Conservation (phyloP, 2,797 vertebrate genomes). For the Tenualosa ilisha region DNA sequence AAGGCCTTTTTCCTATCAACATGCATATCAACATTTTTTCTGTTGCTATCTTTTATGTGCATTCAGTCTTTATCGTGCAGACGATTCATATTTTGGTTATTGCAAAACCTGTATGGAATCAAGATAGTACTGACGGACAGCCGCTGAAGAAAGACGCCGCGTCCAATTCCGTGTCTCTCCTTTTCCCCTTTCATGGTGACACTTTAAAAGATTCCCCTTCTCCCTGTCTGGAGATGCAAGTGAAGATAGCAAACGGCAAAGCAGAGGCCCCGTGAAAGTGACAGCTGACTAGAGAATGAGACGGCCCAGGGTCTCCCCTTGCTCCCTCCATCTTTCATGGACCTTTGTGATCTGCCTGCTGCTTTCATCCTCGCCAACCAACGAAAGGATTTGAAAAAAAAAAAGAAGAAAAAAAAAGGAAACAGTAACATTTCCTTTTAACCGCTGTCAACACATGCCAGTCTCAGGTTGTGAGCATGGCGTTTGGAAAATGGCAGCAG, state of each 20-base stretch:
- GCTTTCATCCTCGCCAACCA: not conserved
- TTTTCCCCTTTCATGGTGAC: not conserved
- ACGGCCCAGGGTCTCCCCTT: not conserved
- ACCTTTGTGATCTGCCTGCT: not conserved
- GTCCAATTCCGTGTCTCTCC: not conserved
- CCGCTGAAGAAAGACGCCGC: not conserved
- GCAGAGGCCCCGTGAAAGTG: not conserved
- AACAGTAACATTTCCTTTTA: not conserved
- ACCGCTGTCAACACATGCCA: conserved; percentile 10
- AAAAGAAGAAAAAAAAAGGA: not conserved
- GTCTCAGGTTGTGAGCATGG: not conserved
- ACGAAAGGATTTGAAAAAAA: not conserved
- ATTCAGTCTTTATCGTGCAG: not conserved
- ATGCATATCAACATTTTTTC: not conserved
- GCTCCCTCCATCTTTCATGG: not conserved
- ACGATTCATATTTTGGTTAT: not conserved
- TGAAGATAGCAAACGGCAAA: not conserved
- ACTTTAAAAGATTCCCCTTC: not conserved
- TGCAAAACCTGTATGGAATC: not conserved
- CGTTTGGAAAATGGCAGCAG: not conserved
- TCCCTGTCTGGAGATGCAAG: not conserved
- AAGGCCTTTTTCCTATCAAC: not conserved
- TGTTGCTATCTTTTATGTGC: not conserved
- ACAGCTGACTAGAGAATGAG: not conserved
- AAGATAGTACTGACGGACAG: not conserved